Evolutionary conservation across 1,140 invertebrate genomes (phyloP), one percentile per base, ranked within the genome.

Genomic region (Atta colombica): DNA sequence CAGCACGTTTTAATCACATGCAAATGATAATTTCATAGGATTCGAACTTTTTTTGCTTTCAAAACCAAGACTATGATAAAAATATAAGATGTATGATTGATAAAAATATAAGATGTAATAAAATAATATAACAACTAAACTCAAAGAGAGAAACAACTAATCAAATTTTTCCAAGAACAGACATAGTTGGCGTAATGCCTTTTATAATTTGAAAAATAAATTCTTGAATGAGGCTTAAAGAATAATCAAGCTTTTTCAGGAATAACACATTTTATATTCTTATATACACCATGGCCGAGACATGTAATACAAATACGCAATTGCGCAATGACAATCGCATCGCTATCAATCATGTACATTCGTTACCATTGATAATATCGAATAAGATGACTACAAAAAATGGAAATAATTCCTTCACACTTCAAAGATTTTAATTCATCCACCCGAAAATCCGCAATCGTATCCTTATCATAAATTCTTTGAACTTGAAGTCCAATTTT

Each of bases 1-100:
- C 39, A 68, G 6, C 31, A 65, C 49, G 25, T 18, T 66, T 80
- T 45, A 77, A 28, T 68, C 12, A 31, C 49, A 16, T 71, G 16
- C 78, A 8, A 53, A 69, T 4, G 51, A 45, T 72, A 72, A 82
- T 82, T 12, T 53, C 35, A 7, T 16, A 53, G 66, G 18, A 49
- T 60, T 72, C 12, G 53, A 72, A 71, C 6, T 71, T n/a, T 21
- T 45, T 81, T 6, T 12, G 53, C 53, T n/a, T 39, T 25, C 51
- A 66, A 53, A 35, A 45, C 10, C 6, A 65, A 65, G 18, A 39
- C 35, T 39, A 1, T 7, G 35, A 39, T 7, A 39, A 39, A 5
- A 39, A 39, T 39, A 8, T 39, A 39, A 39, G 0, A 8, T 39
- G 35, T 39, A 39, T 8, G 35, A 39, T 39, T 39, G 35, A 39